Conservation (phyloP, 2,797 vertebrate species). For the Eremophila alpestris region DNA sequence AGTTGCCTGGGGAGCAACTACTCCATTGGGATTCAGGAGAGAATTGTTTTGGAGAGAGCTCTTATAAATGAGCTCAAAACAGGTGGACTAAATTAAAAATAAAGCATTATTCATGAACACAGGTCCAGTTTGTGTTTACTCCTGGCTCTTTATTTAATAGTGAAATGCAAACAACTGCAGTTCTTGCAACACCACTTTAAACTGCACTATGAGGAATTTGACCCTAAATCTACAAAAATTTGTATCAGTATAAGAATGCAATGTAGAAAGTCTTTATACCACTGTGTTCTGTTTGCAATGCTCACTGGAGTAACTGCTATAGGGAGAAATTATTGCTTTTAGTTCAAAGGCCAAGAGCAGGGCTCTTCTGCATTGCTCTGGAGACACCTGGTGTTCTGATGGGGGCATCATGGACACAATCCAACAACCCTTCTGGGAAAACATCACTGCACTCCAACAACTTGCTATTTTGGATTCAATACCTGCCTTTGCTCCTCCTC, state of each 20-base stretch:
- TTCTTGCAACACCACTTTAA: background rate
- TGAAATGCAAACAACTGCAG: background rate
- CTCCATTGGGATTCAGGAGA: accelerated
- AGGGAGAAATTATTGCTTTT: background rate
- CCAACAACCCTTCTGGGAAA: background rate
- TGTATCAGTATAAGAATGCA: background rate
- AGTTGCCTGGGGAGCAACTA: background rate
- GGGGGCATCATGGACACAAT: accelerated
- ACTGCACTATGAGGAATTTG: background rate
- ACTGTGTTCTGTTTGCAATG: background rate
- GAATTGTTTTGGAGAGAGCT: background rate
- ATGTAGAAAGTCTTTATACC: background rate
- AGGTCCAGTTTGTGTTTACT: background rate
- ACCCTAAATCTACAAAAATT: background rate
- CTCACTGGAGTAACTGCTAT: background rate
- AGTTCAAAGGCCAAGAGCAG: background rate
- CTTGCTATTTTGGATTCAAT: background rate
- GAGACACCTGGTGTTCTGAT: background rate
- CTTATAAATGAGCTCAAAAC: background rate
- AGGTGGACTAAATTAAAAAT: background rate
- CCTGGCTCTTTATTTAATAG: background rate
- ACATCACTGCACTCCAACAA: background rate
- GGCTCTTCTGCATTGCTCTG: background rate
- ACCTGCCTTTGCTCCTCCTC: background rate
- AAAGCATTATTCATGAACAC: background rate